Evolutionary conservation across 2,113 vertebrate genomes (phyloP).

Genomic region (Actenoides hombroni): DNA sequence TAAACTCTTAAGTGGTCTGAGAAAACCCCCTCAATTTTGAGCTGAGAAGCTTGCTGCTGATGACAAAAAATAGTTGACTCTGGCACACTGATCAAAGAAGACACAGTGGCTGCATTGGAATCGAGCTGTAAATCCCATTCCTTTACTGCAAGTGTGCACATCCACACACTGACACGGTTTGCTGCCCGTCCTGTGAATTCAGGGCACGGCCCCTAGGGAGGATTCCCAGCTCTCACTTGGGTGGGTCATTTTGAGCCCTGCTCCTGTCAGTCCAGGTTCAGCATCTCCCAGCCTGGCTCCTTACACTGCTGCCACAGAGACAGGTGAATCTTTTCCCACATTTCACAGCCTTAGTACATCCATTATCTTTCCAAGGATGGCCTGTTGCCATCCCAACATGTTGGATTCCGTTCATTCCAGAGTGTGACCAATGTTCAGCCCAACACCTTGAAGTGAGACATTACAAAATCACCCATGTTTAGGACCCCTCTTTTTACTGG

Average conservation of each 20-base stretch:
- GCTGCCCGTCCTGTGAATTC: not conserved
- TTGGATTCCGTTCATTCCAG: not conserved
- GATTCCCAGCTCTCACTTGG: rapidly evolving
- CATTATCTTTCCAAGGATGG: not conserved
- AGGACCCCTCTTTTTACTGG: not conserved
- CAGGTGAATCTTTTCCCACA: not conserved
- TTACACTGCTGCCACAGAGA: not conserved
- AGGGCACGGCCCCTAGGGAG: not conserved
- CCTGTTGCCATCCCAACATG: not conserved
- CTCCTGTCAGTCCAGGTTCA: not conserved
- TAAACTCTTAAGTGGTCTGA: not conserved
- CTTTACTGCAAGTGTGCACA: not conserved
- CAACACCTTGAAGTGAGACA: not conserved
- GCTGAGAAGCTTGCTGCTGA: not conserved
- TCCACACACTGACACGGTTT: not conserved
- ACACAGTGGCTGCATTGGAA: not conserved
- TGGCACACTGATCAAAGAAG: not conserved
- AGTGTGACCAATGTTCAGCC: not conserved
- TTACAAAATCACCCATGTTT: not conserved
- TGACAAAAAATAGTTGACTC: not conserved
- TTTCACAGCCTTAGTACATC: not conserved
- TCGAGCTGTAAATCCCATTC: not conserved
- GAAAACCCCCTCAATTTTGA: not conserved
- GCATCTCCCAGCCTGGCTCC: not conserved
- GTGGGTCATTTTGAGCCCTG: not conserved